Conservation (phyloP, 2,113 vertebrate species). For the Nothoprocta pentlandii region DNA sequence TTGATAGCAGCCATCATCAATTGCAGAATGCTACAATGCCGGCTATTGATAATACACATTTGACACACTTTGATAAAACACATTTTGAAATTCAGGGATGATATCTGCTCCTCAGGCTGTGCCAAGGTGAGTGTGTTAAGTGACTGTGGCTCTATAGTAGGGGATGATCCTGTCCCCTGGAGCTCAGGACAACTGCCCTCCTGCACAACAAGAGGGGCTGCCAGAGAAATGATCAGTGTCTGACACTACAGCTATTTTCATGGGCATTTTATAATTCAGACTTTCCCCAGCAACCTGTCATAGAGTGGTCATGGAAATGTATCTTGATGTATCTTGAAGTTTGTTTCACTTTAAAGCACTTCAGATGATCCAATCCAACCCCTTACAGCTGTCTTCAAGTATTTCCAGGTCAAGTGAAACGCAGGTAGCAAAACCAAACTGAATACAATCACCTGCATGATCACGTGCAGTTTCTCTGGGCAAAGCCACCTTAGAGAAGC, state of each 20-base stretch:
- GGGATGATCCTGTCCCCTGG: neutral
- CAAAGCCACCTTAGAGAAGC: neutral
- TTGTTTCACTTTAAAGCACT: neutral
- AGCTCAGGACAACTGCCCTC: neutral
- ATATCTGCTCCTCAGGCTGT: neutral
- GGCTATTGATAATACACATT: neutral
- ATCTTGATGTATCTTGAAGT: neutral
- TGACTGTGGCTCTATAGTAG: neutral
- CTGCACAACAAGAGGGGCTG: rapidly evolving
- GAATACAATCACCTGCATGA: neutral
- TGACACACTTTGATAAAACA: neutral
- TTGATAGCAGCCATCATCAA: neutral
- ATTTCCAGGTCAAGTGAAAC: neutral
- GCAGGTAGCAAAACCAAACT: neutral
- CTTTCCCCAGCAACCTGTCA: neutral
- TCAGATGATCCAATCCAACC: neutral
- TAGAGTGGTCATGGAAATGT: neutral
- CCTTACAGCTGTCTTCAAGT: neutral
- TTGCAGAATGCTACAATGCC: neutral
- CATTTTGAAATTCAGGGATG: rapidly evolving
- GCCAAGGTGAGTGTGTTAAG: neutral
- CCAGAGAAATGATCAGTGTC: neutral
- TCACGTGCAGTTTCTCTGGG: neutral
- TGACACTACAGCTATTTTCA: neutral
- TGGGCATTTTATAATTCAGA: neutral